Conservation (phyloP, 2,797 vertebrate species). For the Premnoplex brunnescens region DNA sequence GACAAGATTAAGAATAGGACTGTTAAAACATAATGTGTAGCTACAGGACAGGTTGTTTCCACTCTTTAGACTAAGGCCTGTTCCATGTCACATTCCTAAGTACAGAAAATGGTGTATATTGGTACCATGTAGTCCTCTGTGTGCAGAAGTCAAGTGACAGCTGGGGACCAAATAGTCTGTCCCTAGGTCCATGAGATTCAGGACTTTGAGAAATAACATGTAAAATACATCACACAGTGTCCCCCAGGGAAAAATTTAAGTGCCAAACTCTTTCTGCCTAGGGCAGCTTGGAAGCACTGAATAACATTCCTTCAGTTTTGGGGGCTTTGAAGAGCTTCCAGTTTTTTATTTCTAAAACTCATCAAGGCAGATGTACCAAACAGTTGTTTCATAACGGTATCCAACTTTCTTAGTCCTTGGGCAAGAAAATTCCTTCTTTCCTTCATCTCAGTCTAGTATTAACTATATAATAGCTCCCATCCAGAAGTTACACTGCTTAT, state of each 20-base stretch:
- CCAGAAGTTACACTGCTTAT: conserved; percentile 30
- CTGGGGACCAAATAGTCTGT: neutral
- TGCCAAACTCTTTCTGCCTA: neutral
- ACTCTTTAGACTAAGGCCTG: neutral
- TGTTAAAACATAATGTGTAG: neutral
- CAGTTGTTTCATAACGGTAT: conserved; percentile 40
- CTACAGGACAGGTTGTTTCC: neutral
- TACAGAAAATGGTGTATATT: neutral
- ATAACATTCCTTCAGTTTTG: neutral
- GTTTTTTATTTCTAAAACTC: neutral
- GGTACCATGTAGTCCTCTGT: neutral
- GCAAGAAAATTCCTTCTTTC: conserved; percentile 55
- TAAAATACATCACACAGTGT: neutral
- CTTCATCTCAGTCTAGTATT: conserved; percentile 54
- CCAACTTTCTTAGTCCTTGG: conserved; percentile 57
- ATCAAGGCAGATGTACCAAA: conserved; percentile 53
- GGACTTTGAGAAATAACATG: neutral
- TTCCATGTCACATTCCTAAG: neutral
- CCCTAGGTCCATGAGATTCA: neutral
- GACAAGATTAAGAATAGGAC: neutral
- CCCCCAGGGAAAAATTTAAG: neutral
- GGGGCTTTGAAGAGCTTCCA: conserved; percentile 11
- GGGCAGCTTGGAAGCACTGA: neutral
- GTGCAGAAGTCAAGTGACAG: neutral
- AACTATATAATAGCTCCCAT: conserved; percentile 27